Evolutionary conservation across 2,888 invertebrate species (phyloP).

Genomic region (Eremobia ochroleuca): DNA sequence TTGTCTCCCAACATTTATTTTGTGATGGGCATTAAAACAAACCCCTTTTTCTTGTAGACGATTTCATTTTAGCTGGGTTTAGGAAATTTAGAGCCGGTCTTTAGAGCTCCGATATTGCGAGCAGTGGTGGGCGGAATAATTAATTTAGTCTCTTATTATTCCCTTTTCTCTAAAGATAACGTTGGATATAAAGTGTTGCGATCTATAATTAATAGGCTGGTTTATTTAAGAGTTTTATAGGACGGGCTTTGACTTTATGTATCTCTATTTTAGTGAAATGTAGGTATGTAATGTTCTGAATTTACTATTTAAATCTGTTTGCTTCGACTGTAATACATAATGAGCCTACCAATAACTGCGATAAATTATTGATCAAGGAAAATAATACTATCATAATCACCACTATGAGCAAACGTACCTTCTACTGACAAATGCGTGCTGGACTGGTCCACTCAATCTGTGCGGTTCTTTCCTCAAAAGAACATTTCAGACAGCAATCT

Average conservation of each 20-base stretch:
- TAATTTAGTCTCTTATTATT: slow-evolving; percentile 89
- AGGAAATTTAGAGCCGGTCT: slow-evolving; percentile 88
- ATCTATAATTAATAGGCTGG: slow-evolving; percentile 44
- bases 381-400: neutral
- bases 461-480: too few relatives aligned
- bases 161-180: slow-evolving; percentile 85
- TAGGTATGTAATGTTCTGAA: neutral
- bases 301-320: too few relatives aligned
- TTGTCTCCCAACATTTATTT: slow-evolving; percentile 90
- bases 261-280: neutral
- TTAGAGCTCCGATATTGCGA: slow-evolving; percentile 83
- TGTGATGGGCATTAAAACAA: slow-evolving; percentile 90
- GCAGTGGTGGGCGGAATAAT: slow-evolving; percentile 84
- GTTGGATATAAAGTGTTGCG: slow-evolving; percentile 76
- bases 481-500: too few relatives aligned
- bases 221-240: slow-evolving; percentile 43
- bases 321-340: neutral
- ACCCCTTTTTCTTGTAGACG: slow-evolving; percentile 89
- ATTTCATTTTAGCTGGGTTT: slow-evolving; percentile 91
- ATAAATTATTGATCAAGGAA: neutral
- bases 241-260: slow-evolving; percentile 20
- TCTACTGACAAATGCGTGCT: too few relatives aligned
- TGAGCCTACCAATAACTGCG: neutral
- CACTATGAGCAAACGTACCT: too few relatives aligned
- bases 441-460: too few relatives aligned